These are phyloP conservation scores for Paramacrobiotus metropolitanus DNA, from an alignment of 1,140 invertebrate genomes.

Conservation along the genomic window DNA sequence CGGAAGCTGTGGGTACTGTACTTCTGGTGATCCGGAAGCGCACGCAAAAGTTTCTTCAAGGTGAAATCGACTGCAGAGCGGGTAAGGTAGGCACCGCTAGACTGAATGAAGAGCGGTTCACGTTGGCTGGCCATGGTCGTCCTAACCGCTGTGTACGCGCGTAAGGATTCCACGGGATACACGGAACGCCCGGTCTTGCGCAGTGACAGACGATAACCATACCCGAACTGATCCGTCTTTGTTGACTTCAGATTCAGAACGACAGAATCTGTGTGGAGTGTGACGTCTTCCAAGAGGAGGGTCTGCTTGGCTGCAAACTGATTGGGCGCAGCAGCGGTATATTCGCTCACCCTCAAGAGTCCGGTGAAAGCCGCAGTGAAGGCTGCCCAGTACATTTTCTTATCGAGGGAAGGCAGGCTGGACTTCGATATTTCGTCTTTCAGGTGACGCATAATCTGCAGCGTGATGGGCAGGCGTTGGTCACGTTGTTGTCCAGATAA, in stretches of 20 bases:
- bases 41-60: too few relatives aligned
- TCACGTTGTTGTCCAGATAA: background rate
- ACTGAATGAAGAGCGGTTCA: too few relatives aligned
- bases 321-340: background rate
- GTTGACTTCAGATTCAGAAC: too few relatives aligned
- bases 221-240: background rate
- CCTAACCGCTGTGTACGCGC: too few relatives aligned
- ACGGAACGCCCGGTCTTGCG: background rate
- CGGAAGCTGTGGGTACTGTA: too few relatives aligned
- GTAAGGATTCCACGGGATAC: too few relatives aligned
- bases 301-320: background rate
- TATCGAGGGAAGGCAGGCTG: background rate
- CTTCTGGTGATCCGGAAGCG: too few relatives aligned
- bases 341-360: background rate
- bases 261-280: background rate
- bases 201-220: background rate
- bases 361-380: background rate
- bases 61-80: too few relatives aligned
- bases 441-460: background rate
- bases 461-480: background rate
- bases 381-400: background rate
- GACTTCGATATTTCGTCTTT: background rate
- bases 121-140: too few relatives aligned
- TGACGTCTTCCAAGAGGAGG: background rate
- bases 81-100: too few relatives aligned